A percentile compares a stretch with the other conserved stretches of the same genome.
These are phyloP conservation scores for Cotesia typhae DNA, from an alignment of 1,140 invertebrate genomes.

Conservation along the genomic window DNA sequence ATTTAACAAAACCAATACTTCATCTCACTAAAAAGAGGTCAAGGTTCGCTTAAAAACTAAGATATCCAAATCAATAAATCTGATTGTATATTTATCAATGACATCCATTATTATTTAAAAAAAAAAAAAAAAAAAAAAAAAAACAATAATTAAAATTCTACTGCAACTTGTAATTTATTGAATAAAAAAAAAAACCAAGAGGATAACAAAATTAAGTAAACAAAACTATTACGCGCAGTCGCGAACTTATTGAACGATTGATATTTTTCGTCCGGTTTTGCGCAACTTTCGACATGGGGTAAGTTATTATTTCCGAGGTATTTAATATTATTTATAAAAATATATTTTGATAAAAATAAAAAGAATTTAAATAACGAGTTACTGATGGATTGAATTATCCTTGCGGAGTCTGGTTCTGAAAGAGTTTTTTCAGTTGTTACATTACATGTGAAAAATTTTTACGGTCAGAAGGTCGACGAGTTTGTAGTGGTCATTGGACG, in stretches of 20 bases:
- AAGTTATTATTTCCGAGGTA: slow-evolving; percentile 51
- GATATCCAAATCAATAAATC: background rate
- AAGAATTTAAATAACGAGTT: background rate
- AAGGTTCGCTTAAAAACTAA: background rate
- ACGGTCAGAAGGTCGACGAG: slow-evolving; percentile 27
- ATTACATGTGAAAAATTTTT: background rate
- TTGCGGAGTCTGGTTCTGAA: background rate
- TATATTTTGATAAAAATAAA: background rate
- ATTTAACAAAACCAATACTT: too few relatives aligned
- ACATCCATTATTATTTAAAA: too few relatives aligned
- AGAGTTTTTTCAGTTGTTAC: background rate
- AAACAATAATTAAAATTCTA: too few relatives aligned
- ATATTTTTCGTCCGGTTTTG: slow-evolving; percentile 34
- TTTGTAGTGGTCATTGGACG: slow-evolving; percentile 17
- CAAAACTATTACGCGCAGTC: slow-evolving; percentile 46
- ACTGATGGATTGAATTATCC: slow-evolving; percentile 3
- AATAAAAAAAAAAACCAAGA: background rate
- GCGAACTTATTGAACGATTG: slow-evolving; percentile 56
- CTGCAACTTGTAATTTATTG: background rate
- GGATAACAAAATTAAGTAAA: slow-evolving; percentile 1
- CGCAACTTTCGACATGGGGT: slow-evolving; percentile 59
- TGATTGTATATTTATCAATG: too few relatives aligned
- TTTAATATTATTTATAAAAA: slow-evolving; percentile 31
- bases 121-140: too few relatives aligned
- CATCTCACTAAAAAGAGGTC: too few relatives aligned